Evolutionary conservation across 2,888 invertebrate species (phyloP).

Genomic region (Tetramorium bicarinatum): DNA sequence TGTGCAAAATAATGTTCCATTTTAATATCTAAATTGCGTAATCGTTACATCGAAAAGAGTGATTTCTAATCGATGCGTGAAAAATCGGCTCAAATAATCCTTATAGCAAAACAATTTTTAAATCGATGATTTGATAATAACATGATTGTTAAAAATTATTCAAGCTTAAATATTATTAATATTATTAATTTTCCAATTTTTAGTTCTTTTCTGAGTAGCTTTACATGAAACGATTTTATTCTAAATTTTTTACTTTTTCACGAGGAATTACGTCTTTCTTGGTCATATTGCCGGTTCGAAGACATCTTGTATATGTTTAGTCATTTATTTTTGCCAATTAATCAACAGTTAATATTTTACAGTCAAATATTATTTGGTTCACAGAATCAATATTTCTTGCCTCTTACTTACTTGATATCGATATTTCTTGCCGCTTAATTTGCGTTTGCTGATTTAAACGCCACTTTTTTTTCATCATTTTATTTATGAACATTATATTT

Average conservation of each 20-base stretch:
- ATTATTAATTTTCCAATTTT: background rate
- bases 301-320: background rate
- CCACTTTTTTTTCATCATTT: background rate
- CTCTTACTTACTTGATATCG: background rate
- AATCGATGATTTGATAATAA: background rate
- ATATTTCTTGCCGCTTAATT: background rate
- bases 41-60: constrained; percentile 3
- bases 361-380: constrained; percentile 3
- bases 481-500: background rate
- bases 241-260: background rate
- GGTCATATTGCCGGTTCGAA: background rate
- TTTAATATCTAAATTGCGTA: background rate
- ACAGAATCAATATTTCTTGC: too few relatives aligned
- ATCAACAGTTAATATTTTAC: background rate
- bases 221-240: background rate
- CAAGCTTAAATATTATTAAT: background rate
- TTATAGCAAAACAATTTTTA: background rate
- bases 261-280: background rate
- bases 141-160: background rate
- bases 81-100: background rate
- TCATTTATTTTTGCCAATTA: background rate
- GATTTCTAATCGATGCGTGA: background rate
- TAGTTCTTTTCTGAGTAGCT: background rate
- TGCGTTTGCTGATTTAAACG: background rate
- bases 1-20: background rate